phyloP scores from a whole-genome alignment of 2,888 invertebrate species.

The Ceramica pisi region DNA sequence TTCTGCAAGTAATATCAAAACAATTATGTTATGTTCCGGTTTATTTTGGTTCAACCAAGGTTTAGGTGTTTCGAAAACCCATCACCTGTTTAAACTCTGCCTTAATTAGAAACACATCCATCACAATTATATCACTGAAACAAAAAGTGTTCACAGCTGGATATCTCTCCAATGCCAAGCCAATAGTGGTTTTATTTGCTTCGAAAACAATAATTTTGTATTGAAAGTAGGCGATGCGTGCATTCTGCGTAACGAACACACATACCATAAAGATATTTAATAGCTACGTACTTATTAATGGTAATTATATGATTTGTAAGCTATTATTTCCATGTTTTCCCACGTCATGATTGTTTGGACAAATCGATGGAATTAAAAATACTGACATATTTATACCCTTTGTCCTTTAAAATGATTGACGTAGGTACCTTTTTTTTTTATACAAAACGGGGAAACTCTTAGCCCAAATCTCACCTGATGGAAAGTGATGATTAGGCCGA shows the following conservation, averaged over 20 bases:
- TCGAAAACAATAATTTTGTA: constrained; percentile 45
- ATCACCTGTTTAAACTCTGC: constrained; percentile 46
- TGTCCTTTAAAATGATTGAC: constrained; percentile 19
- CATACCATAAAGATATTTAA: neutral
- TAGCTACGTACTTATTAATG: constrained; percentile 4
- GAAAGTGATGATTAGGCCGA: no score
- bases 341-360: constrained; percentile 23
- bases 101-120: constrained; percentile 20
- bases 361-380: constrained; percentile 26
- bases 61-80: constrained; percentile 20
- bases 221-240: constrained; percentile 54
- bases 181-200: constrained; percentile 16
- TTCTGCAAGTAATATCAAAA: constrained; percentile 8
- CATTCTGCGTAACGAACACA: constrained; percentile 35
- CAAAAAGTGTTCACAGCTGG: constrained; percentile 38
- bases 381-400: neutral
- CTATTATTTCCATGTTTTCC: constrained; percentile 35
- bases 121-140: constrained; percentile 9
- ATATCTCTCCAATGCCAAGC: constrained; percentile 1
- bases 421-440: no score
- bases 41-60: constrained; percentile 29
- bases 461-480: no score
- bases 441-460: no score
- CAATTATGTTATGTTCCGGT: constrained; percentile 18
- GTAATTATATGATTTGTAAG: constrained; percentile 25